Conservation (phyloP, 2,888 invertebrate species). For the Dryocosmus kuriphilus region DNA sequence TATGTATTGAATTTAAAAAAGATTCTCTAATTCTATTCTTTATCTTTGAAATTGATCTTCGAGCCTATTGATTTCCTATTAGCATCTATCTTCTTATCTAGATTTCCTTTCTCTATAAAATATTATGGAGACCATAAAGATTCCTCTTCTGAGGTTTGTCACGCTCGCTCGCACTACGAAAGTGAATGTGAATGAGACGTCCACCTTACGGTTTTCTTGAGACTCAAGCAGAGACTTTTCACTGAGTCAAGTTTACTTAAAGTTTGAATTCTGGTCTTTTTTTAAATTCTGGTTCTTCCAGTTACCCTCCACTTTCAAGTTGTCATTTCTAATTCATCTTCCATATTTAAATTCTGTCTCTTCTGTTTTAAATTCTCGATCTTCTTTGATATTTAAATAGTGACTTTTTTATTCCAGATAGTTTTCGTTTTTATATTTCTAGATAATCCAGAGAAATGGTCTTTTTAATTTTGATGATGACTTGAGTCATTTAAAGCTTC, state of each 20-base stretch:
- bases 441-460: not conserved
- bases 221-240: conserved; percentile 17
- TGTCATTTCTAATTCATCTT: not conserved
- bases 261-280: not conserved
- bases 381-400: not conserved
- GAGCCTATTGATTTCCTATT: not conserved
- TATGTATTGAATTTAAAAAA: too few species aligned
- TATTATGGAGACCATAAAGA: not conserved
- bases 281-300: not conserved
- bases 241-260: not conserved
- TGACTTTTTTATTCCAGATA: not conserved
- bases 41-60: not conserved
- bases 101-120: conserved; percentile 9
- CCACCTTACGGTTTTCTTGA: conserved; percentile 23
- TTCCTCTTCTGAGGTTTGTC: conserved; percentile 23
- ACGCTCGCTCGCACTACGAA: conserved; percentile 23
- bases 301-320: not conserved
- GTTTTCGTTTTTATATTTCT: not conserved
- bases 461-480: too few species aligned
- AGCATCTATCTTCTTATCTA: not conserved
- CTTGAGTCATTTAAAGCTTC: too few species aligned
- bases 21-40: not conserved
- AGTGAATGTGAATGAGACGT: conserved; percentile 28
- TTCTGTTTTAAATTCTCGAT: not conserved
- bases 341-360: not conserved